Percentiles rank a stretch among this genome's conserved stretches.
Evolutionary conservation across 2,113 vertebrate genomes (phyloP).

Genomic region (Caloenas nicobarica): DNA sequence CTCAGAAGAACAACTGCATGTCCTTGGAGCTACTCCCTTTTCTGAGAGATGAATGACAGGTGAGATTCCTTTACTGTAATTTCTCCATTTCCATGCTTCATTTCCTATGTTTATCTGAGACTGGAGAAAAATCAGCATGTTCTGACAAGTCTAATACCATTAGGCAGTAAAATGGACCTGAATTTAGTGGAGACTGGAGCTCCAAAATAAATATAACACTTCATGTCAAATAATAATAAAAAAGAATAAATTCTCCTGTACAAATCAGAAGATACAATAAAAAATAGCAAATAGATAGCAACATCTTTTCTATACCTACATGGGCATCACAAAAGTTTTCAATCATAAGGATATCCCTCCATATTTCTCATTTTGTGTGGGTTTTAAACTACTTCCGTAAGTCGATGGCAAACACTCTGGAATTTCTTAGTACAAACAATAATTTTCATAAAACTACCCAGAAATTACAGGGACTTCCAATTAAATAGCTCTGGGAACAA

Average conservation of each 20-base stretch:
- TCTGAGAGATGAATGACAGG: conserved; percentile 36
- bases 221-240: conserved; percentile 73
- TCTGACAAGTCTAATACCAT: conserved; percentile 51
- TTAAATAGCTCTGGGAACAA: conserved; percentile 15
- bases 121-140: conserved; percentile 71
- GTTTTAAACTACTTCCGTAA: not conserved
- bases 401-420: not conserved
- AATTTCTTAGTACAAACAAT: conserved; percentile 15
- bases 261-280: conserved; percentile 82
- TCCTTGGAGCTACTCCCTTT: conserved; percentile 50
- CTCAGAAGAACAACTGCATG: conserved; percentile 51
- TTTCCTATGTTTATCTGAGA: conserved; percentile 65
- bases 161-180: conserved; percentile 75
- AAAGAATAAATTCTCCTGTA: conserved; percentile 78
- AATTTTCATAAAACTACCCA: not conserved
- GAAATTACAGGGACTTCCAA: conserved; percentile 15
- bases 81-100: conserved; percentile 71
- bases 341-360: not conserved
- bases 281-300: conserved; percentile 78
- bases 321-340: conserved; percentile 66
- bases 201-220: conserved; percentile 79
- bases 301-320: conserved; percentile 67
- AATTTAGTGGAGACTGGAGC: conserved; percentile 44
- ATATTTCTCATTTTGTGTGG: conserved; percentile 4
- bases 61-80: conserved; percentile 42